A percentile compares a stretch with the other conserved stretches of the same genome.
Evolutionary conservation across 1,140 invertebrate species (phyloP).

Genomic region (Listronotus bonariensis): DNA sequence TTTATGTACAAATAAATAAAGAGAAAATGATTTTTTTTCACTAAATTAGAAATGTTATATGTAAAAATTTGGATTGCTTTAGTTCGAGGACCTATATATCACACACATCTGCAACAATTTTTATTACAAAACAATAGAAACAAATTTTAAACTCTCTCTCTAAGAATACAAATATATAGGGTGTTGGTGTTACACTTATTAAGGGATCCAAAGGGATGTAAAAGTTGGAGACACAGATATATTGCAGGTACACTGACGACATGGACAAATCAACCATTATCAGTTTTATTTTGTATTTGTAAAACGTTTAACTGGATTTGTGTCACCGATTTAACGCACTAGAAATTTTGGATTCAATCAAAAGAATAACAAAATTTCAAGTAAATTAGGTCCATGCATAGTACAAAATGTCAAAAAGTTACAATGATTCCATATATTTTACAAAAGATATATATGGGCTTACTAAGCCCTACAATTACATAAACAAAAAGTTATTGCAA

Average conservation of each 20-base stretch:
- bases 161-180: slow-evolving; percentile 12
- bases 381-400: slow-evolving; percentile 26
- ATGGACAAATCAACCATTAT: slow-evolving; percentile 14
- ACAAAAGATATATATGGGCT: slow-evolving; percentile 23
- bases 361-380: slow-evolving; percentile 11
- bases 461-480: slow-evolving; percentile 28
- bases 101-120: slow-evolving; percentile 16
- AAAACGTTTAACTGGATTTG: not conserved
- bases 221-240: slow-evolving; percentile 8
- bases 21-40: slow-evolving; percentile 21
- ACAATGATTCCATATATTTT: slow-evolving; percentile 27
- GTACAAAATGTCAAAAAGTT: slow-evolving; percentile 30
- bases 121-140: too few species aligned
- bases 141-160: too few species aligned
- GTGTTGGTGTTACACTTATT: slow-evolving; percentile 18
- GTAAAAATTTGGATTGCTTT: slow-evolving; percentile 39
- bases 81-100: slow-evolving; percentile 30
- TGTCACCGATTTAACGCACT: too few species aligned
- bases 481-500: slow-evolving; percentile 36
- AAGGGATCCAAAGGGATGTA: slow-evolving; percentile 1
- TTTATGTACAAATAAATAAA: slow-evolving; percentile 46
- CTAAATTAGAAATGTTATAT: slow-evolving; percentile 27
- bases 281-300: slow-evolving; percentile 4
- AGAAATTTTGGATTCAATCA: not conserved
- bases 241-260: slow-evolving; percentile 26